Evolutionary conservation across 1,140 invertebrate genomes (phyloP).

Genomic region (Gryon sp.): DNA sequence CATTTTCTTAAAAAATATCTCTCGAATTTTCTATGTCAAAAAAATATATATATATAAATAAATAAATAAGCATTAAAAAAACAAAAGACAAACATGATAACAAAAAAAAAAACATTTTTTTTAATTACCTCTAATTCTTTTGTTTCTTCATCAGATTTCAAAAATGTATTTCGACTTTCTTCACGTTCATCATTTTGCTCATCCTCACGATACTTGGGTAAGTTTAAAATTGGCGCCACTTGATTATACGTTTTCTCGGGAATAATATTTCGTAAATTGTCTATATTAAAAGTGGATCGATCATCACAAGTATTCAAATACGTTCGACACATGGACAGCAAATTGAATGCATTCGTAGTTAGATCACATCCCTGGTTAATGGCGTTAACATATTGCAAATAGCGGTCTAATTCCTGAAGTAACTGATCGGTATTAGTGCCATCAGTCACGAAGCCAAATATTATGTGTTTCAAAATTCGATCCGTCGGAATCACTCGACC

Average conservation of each 20-base stretch:
- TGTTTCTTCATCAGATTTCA: too few relatives aligned
- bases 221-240: conserved; percentile 26
- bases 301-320: conserved; percentile 67
- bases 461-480: conserved; percentile 62
- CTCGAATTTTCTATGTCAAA: conserved; percentile 1
- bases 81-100: too few relatives aligned
- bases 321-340: conserved; percentile 68
- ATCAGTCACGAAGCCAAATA: conserved; percentile 18
- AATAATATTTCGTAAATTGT: conserved; percentile 66
- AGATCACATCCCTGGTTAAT: conserved; percentile 48
- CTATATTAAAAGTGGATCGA: conserved; percentile 65
- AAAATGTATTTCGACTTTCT: not conserved
- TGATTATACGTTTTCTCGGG: conserved; percentile 35
- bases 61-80: too few relatives aligned
- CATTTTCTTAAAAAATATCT: conserved; percentile 34
- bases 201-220: conserved; percentile 11
- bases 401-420: conserved; percentile 61
- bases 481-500: conserved; percentile 37
- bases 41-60: too few relatives aligned
- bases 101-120: not conserved
- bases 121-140: conserved; percentile 21
- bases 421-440: conserved; percentile 34
- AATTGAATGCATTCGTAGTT: conserved; percentile 65
- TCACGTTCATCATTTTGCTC: not conserved
- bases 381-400: conserved; percentile 51